Conservation (phyloP, 2,797 vertebrate species). For the Epinephelus coioides region DNA sequence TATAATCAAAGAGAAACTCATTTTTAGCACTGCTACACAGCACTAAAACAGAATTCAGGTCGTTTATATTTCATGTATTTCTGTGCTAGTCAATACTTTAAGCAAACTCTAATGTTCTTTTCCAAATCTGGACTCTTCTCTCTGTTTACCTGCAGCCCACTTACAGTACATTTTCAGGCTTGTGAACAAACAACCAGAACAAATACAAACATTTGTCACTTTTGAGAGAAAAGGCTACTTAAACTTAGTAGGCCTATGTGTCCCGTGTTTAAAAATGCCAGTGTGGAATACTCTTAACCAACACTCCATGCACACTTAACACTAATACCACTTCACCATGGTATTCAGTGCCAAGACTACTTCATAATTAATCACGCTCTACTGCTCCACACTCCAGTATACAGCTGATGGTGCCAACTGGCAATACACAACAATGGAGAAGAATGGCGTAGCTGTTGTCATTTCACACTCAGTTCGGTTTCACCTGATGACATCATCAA, state of each 20-base stretch:
- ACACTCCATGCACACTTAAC: constrained; percentile 43
- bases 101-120: constrained; percentile 17
- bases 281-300: constrained; percentile 21
- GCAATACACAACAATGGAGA: constrained; percentile 15
- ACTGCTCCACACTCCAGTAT: constrained; percentile 28
- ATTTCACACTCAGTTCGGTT: not conserved
- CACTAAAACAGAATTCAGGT: not conserved
- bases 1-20: not conserved
- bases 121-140: not conserved
- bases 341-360: constrained; percentile 43
- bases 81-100: not conserved
- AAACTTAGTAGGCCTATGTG: not conserved
- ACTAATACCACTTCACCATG: constrained; percentile 45
- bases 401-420: constrained; percentile 36
- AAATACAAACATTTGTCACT: not conserved
- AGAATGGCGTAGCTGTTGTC: not conserved
- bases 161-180: not conserved
- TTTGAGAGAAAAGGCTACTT: not conserved
- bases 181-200: not conserved
- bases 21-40: not conserved
- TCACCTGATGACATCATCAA: constrained; percentile 3
- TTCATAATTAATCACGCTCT: constrained; percentile 58
- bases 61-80: constrained; percentile 32
- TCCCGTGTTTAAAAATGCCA: constrained; percentile 7
- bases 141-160: constrained; percentile 20